Conservation (phyloP, 1,140 invertebrate genomes). For the Orussus abietinus region DNA sequence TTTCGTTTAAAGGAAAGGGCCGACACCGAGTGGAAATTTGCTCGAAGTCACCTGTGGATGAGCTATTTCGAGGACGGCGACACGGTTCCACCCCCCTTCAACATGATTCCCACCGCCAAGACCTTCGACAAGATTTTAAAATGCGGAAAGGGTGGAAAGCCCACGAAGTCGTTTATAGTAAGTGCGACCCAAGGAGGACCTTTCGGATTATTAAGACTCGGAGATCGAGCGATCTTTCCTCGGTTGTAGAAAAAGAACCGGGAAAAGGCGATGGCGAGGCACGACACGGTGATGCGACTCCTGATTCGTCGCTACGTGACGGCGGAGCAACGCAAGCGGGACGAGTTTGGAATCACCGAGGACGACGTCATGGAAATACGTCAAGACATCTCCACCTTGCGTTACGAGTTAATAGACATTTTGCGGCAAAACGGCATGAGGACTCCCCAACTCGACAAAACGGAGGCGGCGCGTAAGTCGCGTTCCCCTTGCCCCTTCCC, state of each 20-base stretch:
- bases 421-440: conserved; percentile 78
- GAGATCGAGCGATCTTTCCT: too few relatives aligned
- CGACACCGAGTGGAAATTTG: conserved; percentile 91
- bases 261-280: conserved; percentile 64
- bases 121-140: conserved; percentile 58
- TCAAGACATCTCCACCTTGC: conserved; percentile 84
- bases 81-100: conserved; percentile 84
- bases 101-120: conserved; percentile 77
- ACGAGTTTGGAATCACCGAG: conserved; percentile 85
- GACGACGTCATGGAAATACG: conserved; percentile 96
- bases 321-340: conserved; percentile 74
- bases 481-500: too few relatives aligned
- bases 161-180: conserved; percentile 63
- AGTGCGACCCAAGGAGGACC: too few relatives aligned
- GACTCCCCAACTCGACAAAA: conserved; percentile 65
- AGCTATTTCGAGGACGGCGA: conserved; percentile 86
- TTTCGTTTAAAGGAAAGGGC: conserved; percentile 66
- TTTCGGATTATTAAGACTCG: too few relatives aligned
- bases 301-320: conserved; percentile 79
- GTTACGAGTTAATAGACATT: conserved; percentile 86
- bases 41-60: conserved; percentile 86
- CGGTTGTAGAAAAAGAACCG: conserved; percentile 63
- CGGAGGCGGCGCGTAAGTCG: conserved; percentile 58
- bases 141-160: conserved; percentile 46
- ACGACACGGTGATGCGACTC: conserved; percentile 74